Evolutionary conservation across 2,888 invertebrate genomes (phyloP).

Genomic region (Zygothrica quintamaculata): DNA sequence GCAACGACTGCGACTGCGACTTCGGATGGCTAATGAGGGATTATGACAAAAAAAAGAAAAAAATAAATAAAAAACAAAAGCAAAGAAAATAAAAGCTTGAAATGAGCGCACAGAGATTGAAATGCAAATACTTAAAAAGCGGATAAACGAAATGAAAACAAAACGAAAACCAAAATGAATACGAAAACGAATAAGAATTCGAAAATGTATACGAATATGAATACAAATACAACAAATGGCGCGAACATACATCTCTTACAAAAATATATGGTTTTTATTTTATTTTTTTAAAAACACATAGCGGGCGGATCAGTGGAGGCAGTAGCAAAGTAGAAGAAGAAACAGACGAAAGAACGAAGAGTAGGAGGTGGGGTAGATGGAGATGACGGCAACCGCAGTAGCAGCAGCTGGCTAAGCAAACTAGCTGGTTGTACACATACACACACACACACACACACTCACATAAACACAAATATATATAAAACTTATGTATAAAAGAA

Average conservation of each 20-base stretch:
- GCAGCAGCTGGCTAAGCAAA: conserved; percentile 48
- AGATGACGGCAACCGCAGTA: conserved; percentile 27
- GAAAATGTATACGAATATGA: conserved; percentile 21
- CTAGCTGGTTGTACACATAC: conserved; percentile 57
- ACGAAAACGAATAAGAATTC: conserved; percentile 13
- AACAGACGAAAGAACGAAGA: not conserved
- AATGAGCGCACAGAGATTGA: conserved; percentile 52
- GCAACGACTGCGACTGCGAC: conserved; percentile 9
- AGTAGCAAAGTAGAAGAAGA: conserved; percentile 11
- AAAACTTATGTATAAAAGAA: conserved; percentile 50
- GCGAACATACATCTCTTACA: conserved; percentile 61
- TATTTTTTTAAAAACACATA: conserved; percentile 19
- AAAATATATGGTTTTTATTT: conserved; percentile 36
- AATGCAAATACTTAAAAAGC: conserved; percentile 54
- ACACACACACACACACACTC: conserved; percentile 21
- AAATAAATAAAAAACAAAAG: conserved; percentile 47
- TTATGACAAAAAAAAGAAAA: not conserved
- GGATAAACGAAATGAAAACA: conserved; percentile 24
- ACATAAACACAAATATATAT: conserved; percentile 10
- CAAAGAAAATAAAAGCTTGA: conserved; percentile 12
- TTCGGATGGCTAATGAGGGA: conserved; percentile 37
- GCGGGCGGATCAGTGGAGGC: conserved; percentile 9
- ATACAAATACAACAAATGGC: conserved; percentile 37
- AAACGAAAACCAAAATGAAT: conserved; percentile 12
- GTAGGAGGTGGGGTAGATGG: not conserved